Evolutionary conservation across 2,888 invertebrate species (phyloP).

Genomic region (Acleris laterana): DNA sequence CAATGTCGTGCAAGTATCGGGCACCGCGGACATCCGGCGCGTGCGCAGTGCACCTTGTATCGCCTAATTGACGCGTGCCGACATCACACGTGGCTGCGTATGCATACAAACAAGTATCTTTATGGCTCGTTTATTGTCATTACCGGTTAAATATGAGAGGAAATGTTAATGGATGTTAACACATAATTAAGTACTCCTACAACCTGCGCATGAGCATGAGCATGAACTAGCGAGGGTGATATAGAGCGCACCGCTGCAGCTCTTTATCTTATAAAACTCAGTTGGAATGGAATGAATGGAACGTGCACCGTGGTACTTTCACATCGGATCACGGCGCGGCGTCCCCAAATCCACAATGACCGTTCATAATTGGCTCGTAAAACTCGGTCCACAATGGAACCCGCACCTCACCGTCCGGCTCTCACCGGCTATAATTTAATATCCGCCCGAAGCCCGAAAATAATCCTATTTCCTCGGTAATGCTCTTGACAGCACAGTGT

Average conservation of each 20-base stretch:
- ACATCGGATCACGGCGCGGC: slow-evolving; percentile 25
- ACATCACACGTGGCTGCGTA: slow-evolving; percentile 62
- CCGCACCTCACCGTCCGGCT: slow-evolving; percentile 69
- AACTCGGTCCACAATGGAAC: slow-evolving; percentile 61
- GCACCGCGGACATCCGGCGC: slow-evolving; percentile 62
- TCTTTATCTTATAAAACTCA: neutral
- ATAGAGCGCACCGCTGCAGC: slow-evolving; percentile 8
- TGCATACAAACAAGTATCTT: slow-evolving; percentile 53
- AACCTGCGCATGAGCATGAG: slow-evolving; percentile 5
- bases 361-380: slow-evolving; percentile 47
- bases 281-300: slow-evolving; percentile 5
- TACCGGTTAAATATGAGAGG: slow-evolving; percentile 44
- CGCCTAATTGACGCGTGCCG: slow-evolving; percentile 41
- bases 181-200: slow-evolving; percentile 28
- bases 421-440: slow-evolving; percentile 79
- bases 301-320: slow-evolving; percentile 32
- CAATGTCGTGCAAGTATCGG: slow-evolving; percentile 58
- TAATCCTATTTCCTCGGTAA: slow-evolving; percentile 74
- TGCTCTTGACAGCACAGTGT: slow-evolving; percentile 56
- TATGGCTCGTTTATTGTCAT: slow-evolving; percentile 56
- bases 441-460: slow-evolving; percentile 78
- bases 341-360: slow-evolving; percentile 40
- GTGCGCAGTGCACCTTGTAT: slow-evolving; percentile 58
- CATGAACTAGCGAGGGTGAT: slow-evolving; percentile 5
- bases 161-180: slow-evolving; percentile 52